Conservation (phyloP, 2,113 vertebrate species). For the Apodemus speciosus region DNA sequence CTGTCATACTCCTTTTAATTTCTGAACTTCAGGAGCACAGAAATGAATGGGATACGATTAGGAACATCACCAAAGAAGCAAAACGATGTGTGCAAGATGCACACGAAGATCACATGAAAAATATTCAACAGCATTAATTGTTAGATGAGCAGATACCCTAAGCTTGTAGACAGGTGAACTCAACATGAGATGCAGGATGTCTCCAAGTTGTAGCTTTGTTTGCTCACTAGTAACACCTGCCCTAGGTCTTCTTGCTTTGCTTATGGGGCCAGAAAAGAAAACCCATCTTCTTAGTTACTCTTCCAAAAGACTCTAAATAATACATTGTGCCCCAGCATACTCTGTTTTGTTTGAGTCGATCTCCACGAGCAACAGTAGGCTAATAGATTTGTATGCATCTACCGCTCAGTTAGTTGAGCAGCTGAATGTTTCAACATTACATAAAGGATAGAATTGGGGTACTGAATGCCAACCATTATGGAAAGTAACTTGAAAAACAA, state of each 20-base stretch:
- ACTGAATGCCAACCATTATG: constrained; percentile 42
- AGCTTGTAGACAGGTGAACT: background rate
- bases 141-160: background rate
- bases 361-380: background rate
- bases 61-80: background rate
- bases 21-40: background rate
- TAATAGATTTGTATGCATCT: background rate
- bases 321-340: background rate
- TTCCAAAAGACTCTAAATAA: background rate
- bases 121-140: background rate
- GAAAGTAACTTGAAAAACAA: constrained; percentile 40
- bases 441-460: constrained; percentile 65
- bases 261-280: background rate
- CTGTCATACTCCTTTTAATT: background rate
- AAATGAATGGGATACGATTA: background rate
- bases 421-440: constrained; percentile 67
- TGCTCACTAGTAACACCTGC: background rate
- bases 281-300: background rate
- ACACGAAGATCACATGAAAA: background rate
- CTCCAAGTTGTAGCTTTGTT: background rate
- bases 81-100: background rate
- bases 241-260: background rate
- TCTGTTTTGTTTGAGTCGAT: background rate
- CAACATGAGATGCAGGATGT: background rate
- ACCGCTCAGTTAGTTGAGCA: constrained; percentile 13